These are phyloP conservation scores for Mandrillus leucophaeus DNA, from an alignment of 2,113 vertebrate species.

Conservation along the genomic window DNA sequence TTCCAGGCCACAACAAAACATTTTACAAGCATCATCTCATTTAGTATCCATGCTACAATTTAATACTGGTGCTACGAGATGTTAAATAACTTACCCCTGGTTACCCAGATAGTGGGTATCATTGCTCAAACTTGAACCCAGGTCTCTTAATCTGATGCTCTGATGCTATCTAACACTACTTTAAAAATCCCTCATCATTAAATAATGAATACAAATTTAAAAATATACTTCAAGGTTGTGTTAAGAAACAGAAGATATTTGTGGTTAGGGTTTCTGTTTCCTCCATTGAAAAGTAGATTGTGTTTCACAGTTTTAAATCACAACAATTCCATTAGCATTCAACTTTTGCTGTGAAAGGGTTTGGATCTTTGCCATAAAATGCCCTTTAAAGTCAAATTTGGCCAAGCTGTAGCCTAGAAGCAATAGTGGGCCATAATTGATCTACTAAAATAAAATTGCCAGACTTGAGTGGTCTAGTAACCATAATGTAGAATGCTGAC, in stretches of 20 bases:
- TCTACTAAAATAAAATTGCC: slow-evolving; percentile 62
- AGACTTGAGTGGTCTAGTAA: slow-evolving; percentile 64
- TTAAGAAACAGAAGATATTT: slow-evolving; percentile 74
- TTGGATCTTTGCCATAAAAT: slow-evolving; percentile 72
- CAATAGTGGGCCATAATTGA: slow-evolving; percentile 46
- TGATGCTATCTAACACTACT: not conserved
- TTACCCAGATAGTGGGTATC: not conserved
- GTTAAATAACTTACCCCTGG: not conserved
- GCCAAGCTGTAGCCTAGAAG: slow-evolving; percentile 57
- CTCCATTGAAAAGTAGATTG: slow-evolving; percentile 78
- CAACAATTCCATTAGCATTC: slow-evolving; percentile 75
- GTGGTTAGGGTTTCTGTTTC: slow-evolving; percentile 74
- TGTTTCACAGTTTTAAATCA: slow-evolving; percentile 77
- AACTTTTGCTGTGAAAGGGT: slow-evolving; percentile 64
- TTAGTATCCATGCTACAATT: not conserved
- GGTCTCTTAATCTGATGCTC: not conserved
- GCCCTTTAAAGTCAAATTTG: slow-evolving; percentile 72
- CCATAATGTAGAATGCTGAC: slow-evolving; percentile 65
- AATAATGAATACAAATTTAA: slow-evolving; percentile 68
- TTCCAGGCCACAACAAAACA: not conserved
- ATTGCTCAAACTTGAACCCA: slow-evolving; percentile 5
- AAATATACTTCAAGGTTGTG: slow-evolving; percentile 67
- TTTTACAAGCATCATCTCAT: not conserved
- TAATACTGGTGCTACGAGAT: not conserved
- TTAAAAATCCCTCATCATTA: slow-evolving; percentile 51